A percentile compares a stretch with the other conserved stretches of the same genome.
These are phyloP conservation scores for Solea senegalensis DNA, from an alignment of 2,113 vertebrate genomes.

Conservation along the genomic window DNA sequence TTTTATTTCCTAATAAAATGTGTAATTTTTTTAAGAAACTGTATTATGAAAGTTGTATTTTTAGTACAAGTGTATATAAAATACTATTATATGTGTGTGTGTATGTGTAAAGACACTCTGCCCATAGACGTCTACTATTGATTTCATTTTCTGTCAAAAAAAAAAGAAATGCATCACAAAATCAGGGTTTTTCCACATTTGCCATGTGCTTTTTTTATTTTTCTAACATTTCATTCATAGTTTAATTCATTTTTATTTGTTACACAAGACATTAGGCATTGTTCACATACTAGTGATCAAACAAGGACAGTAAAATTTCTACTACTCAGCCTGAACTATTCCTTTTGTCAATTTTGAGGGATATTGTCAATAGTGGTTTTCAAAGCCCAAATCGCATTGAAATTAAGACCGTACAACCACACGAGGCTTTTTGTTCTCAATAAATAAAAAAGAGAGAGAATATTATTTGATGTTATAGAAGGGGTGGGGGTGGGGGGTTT, in stretches of 20 bases:
- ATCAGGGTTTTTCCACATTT: slow-evolving; percentile 65
- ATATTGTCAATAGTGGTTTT: slow-evolving; percentile 68
- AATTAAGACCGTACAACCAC: slow-evolving; percentile 74
- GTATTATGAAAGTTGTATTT: slow-evolving; percentile 33
- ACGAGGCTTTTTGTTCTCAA: slow-evolving; percentile 71
- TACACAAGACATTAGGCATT: slow-evolving; percentile 84
- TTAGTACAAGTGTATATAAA: slow-evolving; percentile 52
- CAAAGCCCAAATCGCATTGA: slow-evolving; percentile 69
- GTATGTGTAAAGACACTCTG: slow-evolving; percentile 9
- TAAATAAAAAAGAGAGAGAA: slow-evolving; percentile 60
- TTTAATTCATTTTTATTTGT: slow-evolving; percentile 82
- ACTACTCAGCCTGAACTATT: slow-evolving; percentile 76
- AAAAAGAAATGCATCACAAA: slow-evolving; percentile 16
- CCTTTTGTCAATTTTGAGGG: slow-evolving; percentile 73
- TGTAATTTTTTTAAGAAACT: slow-evolving; percentile 18
- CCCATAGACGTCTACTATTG: neutral
- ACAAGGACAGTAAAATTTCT: slow-evolving; percentile 81
- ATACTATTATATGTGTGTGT: slow-evolving; percentile 37
- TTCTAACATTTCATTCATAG: slow-evolving; percentile 82
- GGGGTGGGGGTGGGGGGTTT: slow-evolving; percentile 19
- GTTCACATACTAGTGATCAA: slow-evolving; percentile 84
- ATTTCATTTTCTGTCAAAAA: neutral
- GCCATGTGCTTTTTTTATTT: slow-evolving; percentile 82
- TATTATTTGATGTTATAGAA: slow-evolving; percentile 48
- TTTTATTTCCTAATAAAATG: slow-evolving; percentile 13